Conservation (phyloP, 2,113 vertebrate genomes). For the Mohoua ochrocephala region DNA sequence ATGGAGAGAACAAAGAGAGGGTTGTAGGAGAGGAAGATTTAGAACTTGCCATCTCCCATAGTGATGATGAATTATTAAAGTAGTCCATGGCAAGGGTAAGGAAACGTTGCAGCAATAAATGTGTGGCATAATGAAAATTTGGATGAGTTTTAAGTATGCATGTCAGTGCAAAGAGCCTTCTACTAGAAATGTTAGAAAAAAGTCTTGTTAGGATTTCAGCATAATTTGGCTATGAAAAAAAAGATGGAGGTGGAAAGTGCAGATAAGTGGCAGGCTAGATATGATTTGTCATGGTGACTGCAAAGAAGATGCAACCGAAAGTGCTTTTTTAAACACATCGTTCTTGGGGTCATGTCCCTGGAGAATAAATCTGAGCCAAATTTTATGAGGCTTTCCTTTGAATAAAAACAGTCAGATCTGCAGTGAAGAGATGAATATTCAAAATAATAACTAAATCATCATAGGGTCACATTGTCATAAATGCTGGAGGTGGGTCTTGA, state of each 20-base stretch:
- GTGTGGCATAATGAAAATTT: neutral
- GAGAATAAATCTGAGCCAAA: neutral
- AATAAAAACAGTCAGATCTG: neutral
- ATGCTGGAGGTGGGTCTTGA: neutral
- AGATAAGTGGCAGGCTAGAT: neutral
- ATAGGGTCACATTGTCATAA: neutral
- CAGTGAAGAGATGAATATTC: neutral
- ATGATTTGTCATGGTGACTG: neutral
- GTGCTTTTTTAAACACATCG: neutral
- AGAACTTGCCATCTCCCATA: neutral
- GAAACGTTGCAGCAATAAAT: neutral
- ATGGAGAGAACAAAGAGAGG: neutral
- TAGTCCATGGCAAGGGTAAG: neutral
- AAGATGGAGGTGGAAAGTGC: neutral
- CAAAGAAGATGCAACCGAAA: neutral
- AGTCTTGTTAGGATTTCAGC: neutral
- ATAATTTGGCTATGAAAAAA: constrained; percentile 11
- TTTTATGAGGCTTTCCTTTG: neutral
- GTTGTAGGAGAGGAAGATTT: neutral
- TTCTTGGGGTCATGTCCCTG: neutral
- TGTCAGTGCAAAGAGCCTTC: constrained; percentile 2
- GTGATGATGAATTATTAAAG: neutral
- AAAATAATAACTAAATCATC: neutral
- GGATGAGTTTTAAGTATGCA: neutral
- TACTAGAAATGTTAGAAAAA: neutral